phyloP scores from a whole-genome alignment of 2,113 vertebrate genomes.

The Lipotes vexillifer region DNA sequence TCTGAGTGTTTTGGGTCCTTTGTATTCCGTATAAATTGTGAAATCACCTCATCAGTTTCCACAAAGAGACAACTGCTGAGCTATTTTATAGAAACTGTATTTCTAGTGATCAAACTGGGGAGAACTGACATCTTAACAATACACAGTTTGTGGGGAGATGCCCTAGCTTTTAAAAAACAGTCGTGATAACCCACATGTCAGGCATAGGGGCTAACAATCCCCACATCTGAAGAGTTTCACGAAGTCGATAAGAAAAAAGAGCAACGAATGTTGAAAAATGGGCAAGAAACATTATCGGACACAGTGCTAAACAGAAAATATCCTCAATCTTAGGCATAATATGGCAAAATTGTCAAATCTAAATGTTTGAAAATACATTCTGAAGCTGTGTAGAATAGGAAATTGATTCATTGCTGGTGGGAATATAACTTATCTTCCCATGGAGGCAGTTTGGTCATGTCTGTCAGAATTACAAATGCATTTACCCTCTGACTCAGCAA shows the following conservation, averaged over 20 bases:
- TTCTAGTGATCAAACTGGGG: background rate
- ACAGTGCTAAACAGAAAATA: background rate
- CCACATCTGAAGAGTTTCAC: background rate
- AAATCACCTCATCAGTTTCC: background rate
- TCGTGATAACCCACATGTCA: background rate
- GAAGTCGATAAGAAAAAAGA: background rate
- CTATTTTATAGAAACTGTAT: background rate
- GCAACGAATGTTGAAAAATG: background rate
- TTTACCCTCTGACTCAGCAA: background rate
- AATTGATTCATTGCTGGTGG: background rate
- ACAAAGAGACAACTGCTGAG: background rate
- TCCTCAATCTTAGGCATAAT: background rate
- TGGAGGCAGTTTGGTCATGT: too few species aligned
- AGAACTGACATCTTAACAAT: background rate
- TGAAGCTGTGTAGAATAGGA: background rate
- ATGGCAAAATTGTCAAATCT: too few species aligned
- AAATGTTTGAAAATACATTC: background rate
- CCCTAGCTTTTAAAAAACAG: background rate
- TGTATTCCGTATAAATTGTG: background rate
- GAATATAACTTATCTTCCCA: fast-evolving
- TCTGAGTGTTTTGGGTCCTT: background rate
- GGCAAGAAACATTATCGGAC: background rate
- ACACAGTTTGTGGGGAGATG: too few species aligned
- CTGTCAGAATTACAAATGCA: too few species aligned
- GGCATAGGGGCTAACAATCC: background rate